A percentile compares a stretch with the other conserved stretches of the same genome.
phyloP scores from a whole-genome alignment of 2,797 vertebrate species.

The Macrochelys suwanniensis region DNA sequence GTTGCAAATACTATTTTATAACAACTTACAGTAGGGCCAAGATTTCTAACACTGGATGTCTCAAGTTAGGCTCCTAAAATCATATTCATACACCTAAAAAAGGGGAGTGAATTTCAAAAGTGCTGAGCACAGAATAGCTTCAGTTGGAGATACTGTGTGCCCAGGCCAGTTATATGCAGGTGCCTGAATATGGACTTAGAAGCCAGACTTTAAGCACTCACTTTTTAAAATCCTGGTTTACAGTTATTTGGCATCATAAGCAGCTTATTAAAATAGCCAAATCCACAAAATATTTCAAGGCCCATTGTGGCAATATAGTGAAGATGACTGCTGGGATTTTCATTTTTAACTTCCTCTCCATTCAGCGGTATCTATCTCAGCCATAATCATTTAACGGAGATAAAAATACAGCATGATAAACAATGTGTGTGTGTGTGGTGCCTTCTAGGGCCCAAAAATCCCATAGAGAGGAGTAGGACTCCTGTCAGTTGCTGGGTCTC shows the following conservation, averaged over 20 bases:
- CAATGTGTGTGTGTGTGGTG: neutral
- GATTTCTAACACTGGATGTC: neutral
- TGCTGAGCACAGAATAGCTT: neutral
- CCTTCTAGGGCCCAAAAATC: neutral
- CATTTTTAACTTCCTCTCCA: slow-evolving; percentile 41
- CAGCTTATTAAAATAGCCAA: slow-evolving; percentile 16
- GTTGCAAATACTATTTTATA: neutral
- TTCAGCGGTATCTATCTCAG: neutral
- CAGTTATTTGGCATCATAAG: neutral
- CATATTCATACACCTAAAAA: neutral
- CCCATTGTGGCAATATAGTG: slow-evolving; percentile 15
- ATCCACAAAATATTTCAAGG: neutral
- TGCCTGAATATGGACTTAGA: neutral
- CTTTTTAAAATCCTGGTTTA: neutral
- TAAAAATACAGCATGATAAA: slow-evolving; percentile 7
- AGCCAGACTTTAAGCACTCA: neutral
- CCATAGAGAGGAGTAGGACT: slow-evolving; percentile 43
- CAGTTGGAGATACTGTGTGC: neutral
- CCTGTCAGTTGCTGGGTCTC: slow-evolving; percentile 37
- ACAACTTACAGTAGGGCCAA: neutral
- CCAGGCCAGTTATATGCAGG: neutral
- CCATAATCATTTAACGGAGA: slow-evolving; percentile 6
- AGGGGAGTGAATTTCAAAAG: neutral
- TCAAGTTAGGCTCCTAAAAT: neutral
- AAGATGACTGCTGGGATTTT: neutral